A percentile compares a stretch with the other conserved stretches of the same genome.
phyloP scores from a whole-genome alignment of 92 coral and sea anemone species.

The Isaurus tuberculatus region DNA sequence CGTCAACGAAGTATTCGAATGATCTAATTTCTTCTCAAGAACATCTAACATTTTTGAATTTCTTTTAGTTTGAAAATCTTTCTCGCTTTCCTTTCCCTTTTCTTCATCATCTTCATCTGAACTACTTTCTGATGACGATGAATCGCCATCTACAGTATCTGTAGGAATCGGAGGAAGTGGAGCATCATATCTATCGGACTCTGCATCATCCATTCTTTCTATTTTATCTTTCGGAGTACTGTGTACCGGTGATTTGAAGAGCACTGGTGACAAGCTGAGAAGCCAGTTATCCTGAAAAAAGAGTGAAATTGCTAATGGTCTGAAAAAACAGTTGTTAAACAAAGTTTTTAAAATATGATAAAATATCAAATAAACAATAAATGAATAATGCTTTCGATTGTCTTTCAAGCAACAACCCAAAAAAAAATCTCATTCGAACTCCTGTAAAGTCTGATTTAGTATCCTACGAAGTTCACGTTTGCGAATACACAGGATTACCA shows the following conservation, averaged over 20 bases:
- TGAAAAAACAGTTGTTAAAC: too few relatives aligned
- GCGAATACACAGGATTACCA: too few relatives aligned
- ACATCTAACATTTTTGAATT: background rate
- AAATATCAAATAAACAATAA: too few relatives aligned
- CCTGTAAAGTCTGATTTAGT: too few relatives aligned
- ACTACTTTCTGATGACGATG: conserved; percentile 86
- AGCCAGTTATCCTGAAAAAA: conserved; percentile 56
- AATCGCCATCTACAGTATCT: conserved; percentile 50
- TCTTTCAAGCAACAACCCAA: too few relatives aligned
- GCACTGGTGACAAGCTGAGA: conserved; percentile 41
- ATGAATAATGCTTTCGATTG: too few relatives aligned
- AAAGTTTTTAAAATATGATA: too few relatives aligned
- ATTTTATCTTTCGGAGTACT: conserved; percentile 56
- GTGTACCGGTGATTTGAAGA: conserved; percentile 34
- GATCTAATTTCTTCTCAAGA: background rate
- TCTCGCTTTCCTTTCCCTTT: conserved; percentile 20
- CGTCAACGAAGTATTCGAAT: background rate
- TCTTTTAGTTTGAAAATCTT: conserved; percentile 9
- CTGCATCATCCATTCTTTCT: conserved; percentile 41
- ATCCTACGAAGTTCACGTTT: too few relatives aligned
- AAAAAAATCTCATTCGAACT: too few relatives aligned
- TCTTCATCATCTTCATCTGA: conserved; percentile 82
- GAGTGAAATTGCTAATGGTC: background rate
- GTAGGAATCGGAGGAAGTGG: conserved; percentile 93
- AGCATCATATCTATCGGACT: conserved; percentile 75